Conservation (phyloP, 2,888 invertebrate species). For the Argynnis bischoffii region DNA sequence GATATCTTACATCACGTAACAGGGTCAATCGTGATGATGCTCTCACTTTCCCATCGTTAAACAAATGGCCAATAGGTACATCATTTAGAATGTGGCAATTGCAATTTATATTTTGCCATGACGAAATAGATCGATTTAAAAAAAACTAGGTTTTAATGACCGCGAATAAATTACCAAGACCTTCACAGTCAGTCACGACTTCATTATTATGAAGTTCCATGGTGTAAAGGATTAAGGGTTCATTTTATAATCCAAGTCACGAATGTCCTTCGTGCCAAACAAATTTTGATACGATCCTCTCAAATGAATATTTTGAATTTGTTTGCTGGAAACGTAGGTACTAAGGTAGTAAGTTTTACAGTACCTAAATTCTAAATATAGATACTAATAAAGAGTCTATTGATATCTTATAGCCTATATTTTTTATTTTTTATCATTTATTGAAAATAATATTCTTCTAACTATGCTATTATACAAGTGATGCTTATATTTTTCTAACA, state of each 20-base stretch:
- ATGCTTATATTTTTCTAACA: no score
- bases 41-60: slow-evolving; percentile 52
- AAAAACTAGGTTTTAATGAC: slow-evolving; percentile 18
- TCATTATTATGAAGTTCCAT: slow-evolving; percentile 5
- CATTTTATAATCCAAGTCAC: slow-evolving; percentile 3
- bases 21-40: slow-evolving; percentile 56
- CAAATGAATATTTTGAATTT: no score
- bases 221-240: background rate
- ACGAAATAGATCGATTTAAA: slow-evolving; percentile 27
- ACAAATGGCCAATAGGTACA: slow-evolving; percentile 38
- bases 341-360: no score
- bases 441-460: no score
- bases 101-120: slow-evolving; percentile 34
- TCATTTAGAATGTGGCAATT: slow-evolving; percentile 41
- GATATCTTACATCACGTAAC: slow-evolving; percentile 49
- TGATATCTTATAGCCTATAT: no score
- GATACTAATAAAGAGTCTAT: no score
- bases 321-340: no score
- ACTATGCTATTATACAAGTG: no score
- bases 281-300: no score
- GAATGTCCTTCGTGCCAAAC: background rate
- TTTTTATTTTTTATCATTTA: no score
- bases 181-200: slow-evolving; percentile 15
- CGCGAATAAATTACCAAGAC: slow-evolving; percentile 17
- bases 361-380: no score